Conservation (phyloP, 2,888 invertebrate genomes). For the Sminthurinus aureus region DNA sequence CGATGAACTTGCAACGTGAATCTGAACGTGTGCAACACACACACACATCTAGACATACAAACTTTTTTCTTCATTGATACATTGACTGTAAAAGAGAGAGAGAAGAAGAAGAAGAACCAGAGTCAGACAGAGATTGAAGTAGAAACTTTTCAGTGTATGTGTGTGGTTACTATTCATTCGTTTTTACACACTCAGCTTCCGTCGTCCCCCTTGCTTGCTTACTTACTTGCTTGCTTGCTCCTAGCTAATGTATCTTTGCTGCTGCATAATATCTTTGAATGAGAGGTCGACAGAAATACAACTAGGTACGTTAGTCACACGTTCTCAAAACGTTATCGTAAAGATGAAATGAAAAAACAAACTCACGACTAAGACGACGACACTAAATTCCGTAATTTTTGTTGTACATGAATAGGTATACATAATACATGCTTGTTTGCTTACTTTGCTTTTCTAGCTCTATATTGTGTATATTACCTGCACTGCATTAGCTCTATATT, state of each 20-base stretch:
- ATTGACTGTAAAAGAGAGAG: no score
- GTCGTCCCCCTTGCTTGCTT: no score
- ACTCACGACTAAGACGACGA: neutral
- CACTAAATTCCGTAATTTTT: constrained; percentile 3
- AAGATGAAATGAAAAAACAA: neutral
- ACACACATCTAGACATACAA: no score
- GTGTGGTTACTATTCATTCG: no score
- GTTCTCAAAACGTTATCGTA: constrained; percentile 9
- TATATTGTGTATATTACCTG: neutral
- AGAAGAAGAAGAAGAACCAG: no score
- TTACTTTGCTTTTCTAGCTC: neutral
- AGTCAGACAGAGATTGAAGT: no score
- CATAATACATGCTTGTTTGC: neutral
- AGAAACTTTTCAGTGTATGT: no score
- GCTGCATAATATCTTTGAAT: neutral
- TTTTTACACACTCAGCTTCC: no score
- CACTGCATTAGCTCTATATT: neutral
- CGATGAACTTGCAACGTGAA: no score
- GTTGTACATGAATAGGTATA: neutral
- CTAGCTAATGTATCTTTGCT: neutral
- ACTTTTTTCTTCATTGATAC: no score
- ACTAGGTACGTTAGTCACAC: constrained; percentile 1
- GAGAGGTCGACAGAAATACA: constrained; percentile 4
- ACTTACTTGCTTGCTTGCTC: no score
- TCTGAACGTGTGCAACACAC: no score